Evolutionary conservation across 2,113 vertebrate genomes (phyloP).

Genomic region (Bagarius yarrelli): DNA sequence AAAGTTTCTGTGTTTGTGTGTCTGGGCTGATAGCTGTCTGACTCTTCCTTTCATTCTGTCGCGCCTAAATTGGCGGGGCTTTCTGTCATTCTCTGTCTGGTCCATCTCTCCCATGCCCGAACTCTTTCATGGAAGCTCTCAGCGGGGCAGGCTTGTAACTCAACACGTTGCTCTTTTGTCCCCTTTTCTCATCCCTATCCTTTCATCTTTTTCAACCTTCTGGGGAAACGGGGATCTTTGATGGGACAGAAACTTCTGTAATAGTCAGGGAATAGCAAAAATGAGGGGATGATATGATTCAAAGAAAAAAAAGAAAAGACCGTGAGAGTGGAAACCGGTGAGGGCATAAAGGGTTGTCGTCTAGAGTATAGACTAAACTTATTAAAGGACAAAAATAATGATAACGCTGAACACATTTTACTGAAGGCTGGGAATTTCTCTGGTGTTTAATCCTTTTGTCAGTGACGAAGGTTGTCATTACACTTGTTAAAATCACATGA

Average conservation of each 20-base stretch:
- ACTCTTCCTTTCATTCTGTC: slow-evolving; percentile 52
- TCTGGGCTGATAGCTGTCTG: slow-evolving; percentile 24
- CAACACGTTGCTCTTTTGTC: slow-evolving; percentile 70
- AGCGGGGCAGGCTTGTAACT: slow-evolving; percentile 73
- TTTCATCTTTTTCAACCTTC: slow-evolving; percentile 78
- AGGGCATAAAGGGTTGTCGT: background rate
- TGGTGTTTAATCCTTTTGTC: background rate
- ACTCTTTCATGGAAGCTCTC: slow-evolving; percentile 74
- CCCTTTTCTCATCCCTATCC: slow-evolving; percentile 74
- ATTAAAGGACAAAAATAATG: background rate
- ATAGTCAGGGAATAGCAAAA: slow-evolving; percentile 59
- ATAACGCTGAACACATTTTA: background rate
- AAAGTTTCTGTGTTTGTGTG: slow-evolving; percentile 37
- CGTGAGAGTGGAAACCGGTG: background rate
- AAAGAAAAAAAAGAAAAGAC: slow-evolving; percentile 38
- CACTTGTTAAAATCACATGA: background rate
- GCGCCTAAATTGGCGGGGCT: slow-evolving; percentile 14
- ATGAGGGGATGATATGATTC: slow-evolving; percentile 13
- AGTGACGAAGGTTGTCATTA: background rate
- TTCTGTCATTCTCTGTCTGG: slow-evolving; percentile 62
- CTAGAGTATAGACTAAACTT: background rate
- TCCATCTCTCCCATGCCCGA: slow-evolving; percentile 72
- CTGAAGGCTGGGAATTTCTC: background rate
- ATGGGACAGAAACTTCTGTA: slow-evolving; percentile 70
- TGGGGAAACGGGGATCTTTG: slow-evolving; percentile 58